These are phyloP conservation scores for Mustela lutreola DNA, from an alignment of 2,113 vertebrate species.

Conservation along the genomic window DNA sequence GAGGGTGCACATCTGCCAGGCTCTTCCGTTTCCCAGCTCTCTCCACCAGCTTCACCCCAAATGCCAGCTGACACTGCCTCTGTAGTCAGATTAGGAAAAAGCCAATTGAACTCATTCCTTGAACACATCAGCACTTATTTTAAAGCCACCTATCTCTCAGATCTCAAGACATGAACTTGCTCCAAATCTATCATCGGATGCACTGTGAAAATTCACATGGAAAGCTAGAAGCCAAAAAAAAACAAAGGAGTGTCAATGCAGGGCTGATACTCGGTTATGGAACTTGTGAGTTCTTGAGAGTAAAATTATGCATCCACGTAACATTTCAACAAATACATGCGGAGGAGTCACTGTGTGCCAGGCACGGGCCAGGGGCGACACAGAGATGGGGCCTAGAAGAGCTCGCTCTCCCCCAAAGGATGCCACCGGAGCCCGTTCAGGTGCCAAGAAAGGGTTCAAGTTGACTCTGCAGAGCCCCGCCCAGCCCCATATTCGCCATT, in stretches of 20 bases:
- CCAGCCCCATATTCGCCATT: background rate
- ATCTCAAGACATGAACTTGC: slow-evolving; percentile 23
- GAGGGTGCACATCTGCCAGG: background rate
- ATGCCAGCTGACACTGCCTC: background rate
- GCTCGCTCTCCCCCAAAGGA: background rate
- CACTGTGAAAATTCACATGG: slow-evolving; percentile 9
- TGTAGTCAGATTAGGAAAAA: background rate
- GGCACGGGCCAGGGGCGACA: background rate
- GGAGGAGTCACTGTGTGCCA: background rate
- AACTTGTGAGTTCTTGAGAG: background rate
- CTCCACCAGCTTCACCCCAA: background rate
- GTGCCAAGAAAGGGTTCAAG: background rate
- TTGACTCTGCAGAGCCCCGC: background rate
- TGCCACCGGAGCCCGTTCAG: too few relatives aligned
- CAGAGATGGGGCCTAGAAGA: background rate
- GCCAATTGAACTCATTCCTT: background rate
- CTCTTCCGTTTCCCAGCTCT: background rate
- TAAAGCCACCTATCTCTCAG: slow-evolving; percentile 5
- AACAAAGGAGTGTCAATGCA: background rate
- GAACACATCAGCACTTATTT: background rate
- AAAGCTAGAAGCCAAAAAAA: background rate
- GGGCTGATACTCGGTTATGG: background rate
- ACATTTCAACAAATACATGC: background rate
- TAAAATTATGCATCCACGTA: background rate
- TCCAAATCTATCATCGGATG: slow-evolving; percentile 27